Base-by-base conservation (phyloP, 2,888 invertebrate species). In the Phorcus lineatus region DNA sequence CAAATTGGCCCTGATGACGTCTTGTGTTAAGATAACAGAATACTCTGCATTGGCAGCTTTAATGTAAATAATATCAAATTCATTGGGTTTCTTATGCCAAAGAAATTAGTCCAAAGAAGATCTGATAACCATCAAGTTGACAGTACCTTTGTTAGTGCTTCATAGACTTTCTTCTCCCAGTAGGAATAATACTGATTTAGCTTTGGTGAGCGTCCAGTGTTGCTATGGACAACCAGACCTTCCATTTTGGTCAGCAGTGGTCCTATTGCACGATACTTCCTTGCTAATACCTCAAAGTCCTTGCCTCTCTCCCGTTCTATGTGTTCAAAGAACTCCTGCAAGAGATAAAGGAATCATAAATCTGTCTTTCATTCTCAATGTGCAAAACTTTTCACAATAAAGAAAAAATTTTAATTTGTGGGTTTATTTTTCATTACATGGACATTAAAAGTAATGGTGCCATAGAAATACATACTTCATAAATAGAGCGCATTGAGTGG, bases 181-280 rank as follows among this genome's bases (percentile, higher is more conserved):
- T 95, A 95, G 0, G 95, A 94, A 90, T 98, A 98, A 91, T 97
- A 97, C 0, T 95, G 94, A 4, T 94, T 94, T 96, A 98, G 96
- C 83, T 95, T 95, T 0, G 94, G 92, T 0, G 96, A 96, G 77
- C 94, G 94, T 1, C 97, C 97, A 0, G 96, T 96, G 86, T 96
- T 96, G 0, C 96, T 96, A 82, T 96, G 96, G 24, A 97, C 94
- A 0, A 97, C 96, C 53, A 98, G 93, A 83, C 96, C 96, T 93
- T 98, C 98, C 83, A 98, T 93, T 93, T 98, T 98, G 88, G 96
- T 95, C 17, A 98, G 94, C 80, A 97, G 95, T 0, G 97, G 97
- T 0, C 96, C 96, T 67, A 97, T 94, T 0, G 96, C 96, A 70
- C 96, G 95, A 91, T 97, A 97, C n/a, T 96, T 95, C 76, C 95